phyloP scores from a whole-genome alignment of 1,140 invertebrate genomes.

The Tetramorium alpestre region DNA sequence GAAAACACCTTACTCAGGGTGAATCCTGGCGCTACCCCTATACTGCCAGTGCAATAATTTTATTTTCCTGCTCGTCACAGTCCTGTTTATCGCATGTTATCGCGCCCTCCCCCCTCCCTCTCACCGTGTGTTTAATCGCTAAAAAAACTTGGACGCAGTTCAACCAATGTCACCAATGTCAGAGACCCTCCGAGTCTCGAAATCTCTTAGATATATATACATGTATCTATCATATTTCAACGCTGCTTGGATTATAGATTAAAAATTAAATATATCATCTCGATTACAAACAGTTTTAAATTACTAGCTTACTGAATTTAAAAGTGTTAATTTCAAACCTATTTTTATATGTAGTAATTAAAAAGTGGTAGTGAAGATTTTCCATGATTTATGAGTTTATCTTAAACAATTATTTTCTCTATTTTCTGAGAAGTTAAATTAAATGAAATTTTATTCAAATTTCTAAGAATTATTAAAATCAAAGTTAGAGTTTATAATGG shows the following conservation, averaged over 20 bases:
- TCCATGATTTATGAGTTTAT: not conserved
- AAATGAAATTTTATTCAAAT: not conserved
- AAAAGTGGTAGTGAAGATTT: not conserved
- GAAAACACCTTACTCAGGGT: slow-evolving; percentile 99
- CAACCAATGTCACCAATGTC: not conserved
- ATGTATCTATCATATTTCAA: too few relatives aligned
- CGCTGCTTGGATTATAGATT: not conserved
- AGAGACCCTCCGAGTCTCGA: not conserved
- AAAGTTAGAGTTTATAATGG: not conserved
- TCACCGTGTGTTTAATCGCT: not conserved
- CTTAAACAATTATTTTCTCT: not conserved
- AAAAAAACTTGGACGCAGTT: slow-evolving; percentile 9
- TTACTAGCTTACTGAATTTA: not conserved
- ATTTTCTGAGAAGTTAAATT: not conserved
- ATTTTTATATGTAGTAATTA: not conserved
- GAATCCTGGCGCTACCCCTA: slow-evolving; percentile 96
- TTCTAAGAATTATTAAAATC: not conserved
- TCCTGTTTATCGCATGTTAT: slow-evolving; percentile 60
- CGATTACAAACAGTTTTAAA: not conserved
- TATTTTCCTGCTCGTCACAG: slow-evolving; percentile 82
- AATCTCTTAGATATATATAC: not conserved
- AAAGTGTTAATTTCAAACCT: not conserved
- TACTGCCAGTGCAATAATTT: slow-evolving; percentile 85
- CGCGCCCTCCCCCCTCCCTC: not conserved
- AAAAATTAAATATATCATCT: not conserved